These are phyloP conservation scores for Gastracanthus pulcherrimus DNA, from an alignment of 2,888 invertebrate species.

Conservation along the genomic window DNA sequence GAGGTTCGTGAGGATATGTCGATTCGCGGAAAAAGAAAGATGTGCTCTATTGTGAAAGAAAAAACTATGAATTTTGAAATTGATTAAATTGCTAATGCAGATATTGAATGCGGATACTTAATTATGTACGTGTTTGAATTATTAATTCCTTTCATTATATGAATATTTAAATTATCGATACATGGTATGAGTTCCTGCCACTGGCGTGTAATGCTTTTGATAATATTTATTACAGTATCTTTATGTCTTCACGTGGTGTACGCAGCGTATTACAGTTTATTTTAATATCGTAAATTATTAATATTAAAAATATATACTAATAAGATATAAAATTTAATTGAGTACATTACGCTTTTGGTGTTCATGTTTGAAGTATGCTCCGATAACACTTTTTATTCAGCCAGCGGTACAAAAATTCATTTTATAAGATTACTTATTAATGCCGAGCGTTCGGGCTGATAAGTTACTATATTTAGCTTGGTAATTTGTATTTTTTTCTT, in stretches of 20 bases:
- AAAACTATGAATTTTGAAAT: too few species aligned
- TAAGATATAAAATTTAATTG: background rate
- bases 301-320: background rate
- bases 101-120: background rate
- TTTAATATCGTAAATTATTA: too few species aligned
- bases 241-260: background rate
- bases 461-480: slow-evolving; percentile 3
- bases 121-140: background rate
- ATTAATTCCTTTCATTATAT: background rate
- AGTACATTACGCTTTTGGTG: too few species aligned
- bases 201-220: background rate
- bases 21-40: too few species aligned
- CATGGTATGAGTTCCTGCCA: too few species aligned
- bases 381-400: too few species aligned
- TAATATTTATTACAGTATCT: background rate
- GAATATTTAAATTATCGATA: background rate
- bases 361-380: too few species aligned
- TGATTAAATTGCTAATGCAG: slow-evolving; percentile 13
- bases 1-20: background rate
- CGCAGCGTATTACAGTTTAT: background rate
- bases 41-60: too few species aligned
- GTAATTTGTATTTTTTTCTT: slow-evolving; percentile 3
- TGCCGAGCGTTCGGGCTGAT: background rate
- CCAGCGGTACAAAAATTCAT: background rate
- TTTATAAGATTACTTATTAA: too few species aligned